These are phyloP conservation scores for Phallusia fumigata DNA, from an alignment of 23 tunicate genomes.

Conservation along the genomic window DNA sequence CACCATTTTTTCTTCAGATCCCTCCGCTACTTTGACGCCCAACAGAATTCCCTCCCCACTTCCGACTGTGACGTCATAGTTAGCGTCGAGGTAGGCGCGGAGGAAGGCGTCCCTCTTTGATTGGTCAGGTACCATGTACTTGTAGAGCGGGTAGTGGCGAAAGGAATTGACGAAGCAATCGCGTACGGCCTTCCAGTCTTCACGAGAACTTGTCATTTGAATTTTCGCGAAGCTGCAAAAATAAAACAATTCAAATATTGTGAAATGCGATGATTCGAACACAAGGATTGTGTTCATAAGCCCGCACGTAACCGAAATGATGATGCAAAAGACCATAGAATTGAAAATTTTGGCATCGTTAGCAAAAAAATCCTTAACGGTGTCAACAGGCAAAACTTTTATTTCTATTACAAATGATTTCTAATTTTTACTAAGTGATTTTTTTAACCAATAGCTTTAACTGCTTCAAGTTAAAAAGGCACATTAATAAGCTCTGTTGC, in stretches of 20 bases:
- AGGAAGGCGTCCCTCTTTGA: slow-evolving; percentile 63
- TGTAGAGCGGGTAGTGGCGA: slow-evolving; percentile 76
- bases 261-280: no score
- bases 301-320: no score
- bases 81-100: slow-evolving; percentile 85
- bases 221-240: slow-evolving; percentile 42
- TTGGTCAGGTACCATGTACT: slow-evolving; percentile 73
- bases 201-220: slow-evolving; percentile 40
- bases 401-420: no score
- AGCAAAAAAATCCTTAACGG: no score
- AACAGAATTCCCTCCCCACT: slow-evolving; percentile 73
- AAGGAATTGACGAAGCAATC: slow-evolving; percentile 77
- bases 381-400: no score
- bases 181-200: slow-evolving; percentile 65
- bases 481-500: no score
- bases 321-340: no score
- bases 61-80: slow-evolving; percentile 73
- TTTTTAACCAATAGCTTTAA: no score
- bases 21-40: slow-evolving; percentile 30
- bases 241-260: background rate
- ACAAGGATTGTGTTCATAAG: no score
- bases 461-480: no score
- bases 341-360: no score
- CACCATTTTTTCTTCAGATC: background rate
- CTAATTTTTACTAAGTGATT: no score